These are phyloP conservation scores for Schizotus pectinicornis DNA, from an alignment of 2,888 invertebrate species.

Conservation along the genomic window DNA sequence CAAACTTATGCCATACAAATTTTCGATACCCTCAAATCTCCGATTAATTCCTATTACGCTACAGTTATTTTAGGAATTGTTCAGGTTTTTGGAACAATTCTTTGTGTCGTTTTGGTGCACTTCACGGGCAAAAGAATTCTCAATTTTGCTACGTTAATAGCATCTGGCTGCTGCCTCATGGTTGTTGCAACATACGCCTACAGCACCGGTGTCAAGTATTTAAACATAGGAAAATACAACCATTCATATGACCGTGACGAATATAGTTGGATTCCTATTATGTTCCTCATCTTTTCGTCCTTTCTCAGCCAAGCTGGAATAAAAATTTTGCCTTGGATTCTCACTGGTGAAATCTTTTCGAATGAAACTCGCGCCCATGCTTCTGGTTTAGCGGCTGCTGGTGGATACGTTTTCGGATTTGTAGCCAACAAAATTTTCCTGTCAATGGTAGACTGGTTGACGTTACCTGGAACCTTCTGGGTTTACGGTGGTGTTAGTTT, in stretches of 20 bases:
- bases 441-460: slow-evolving; percentile 66
- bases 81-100: slow-evolving; percentile 70
- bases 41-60: slow-evolving; percentile 78
- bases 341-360: slow-evolving; percentile 79
- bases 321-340: slow-evolving; percentile 78
- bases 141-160: slow-evolving; percentile 70
- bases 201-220: slow-evolving; percentile 37
- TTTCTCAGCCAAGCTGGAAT: slow-evolving; percentile 74
- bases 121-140: slow-evolving; percentile 76
- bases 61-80: slow-evolving; percentile 74
- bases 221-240: slow-evolving; percentile 23
- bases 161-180: slow-evolving; percentile 71
- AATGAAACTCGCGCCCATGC: slow-evolving; percentile 73
- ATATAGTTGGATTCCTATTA: slow-evolving; percentile 70
- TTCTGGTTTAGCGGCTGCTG: slow-evolving; percentile 74
- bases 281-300: slow-evolving; percentile 69
- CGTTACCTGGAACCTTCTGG: slow-evolving; percentile 75
- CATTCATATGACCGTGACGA: not conserved
- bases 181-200: slow-evolving; percentile 65
- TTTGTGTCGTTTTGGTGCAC: slow-evolving; percentile 72
- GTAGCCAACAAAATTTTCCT: slow-evolving; percentile 77
- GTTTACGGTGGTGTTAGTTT: slow-evolving; percentile 71
- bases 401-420: slow-evolving; percentile 79
- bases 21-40: slow-evolving; percentile 73
- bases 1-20: slow-evolving; percentile 78